Evolutionary conservation across 2,888 invertebrate genomes (phyloP).

Genomic region (Rhagonycha lutea): DNA sequence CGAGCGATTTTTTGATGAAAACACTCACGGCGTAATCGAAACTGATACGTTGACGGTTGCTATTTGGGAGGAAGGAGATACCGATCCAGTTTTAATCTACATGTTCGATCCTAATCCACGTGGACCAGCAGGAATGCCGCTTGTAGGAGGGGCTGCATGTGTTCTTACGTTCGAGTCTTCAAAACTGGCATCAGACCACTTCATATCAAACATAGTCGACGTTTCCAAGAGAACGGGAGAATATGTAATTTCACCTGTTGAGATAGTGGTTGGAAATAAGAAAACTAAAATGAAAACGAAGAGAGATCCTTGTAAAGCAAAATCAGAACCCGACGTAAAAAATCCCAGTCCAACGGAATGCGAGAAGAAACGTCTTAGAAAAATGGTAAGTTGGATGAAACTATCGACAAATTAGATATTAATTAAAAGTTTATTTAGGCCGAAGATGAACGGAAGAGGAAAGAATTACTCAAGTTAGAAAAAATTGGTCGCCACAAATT

Average conservation of each 20-base stretch:
- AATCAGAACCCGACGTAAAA: not conserved
- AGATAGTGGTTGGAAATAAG: conserved; percentile 46
- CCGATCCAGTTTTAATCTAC: conserved; percentile 60
- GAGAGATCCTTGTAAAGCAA: conserved; percentile 17
- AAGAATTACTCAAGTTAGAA: conserved; percentile 46
- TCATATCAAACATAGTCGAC: conserved; percentile 58
- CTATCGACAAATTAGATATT: not conserved
- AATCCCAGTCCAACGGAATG: conserved; percentile 27
- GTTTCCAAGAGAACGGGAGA: conserved; percentile 52
- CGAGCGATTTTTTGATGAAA: conserved; percentile 62
- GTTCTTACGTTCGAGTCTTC: conserved; percentile 59
- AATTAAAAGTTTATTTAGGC: conserved; percentile 33
- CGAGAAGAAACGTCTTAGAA: conserved; percentile 38
- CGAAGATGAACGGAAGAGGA: conserved; percentile 39
- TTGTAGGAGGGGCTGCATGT: conserved; percentile 58
- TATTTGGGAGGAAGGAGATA: conserved; percentile 57
- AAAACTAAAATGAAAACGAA: conserved; percentile 33
- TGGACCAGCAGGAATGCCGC: conserved; percentile 52
- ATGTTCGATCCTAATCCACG: conserved; percentile 63
- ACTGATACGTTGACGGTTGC: conserved; percentile 55
- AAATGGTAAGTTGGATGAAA: conserved; percentile 34
- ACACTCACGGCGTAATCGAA: conserved; percentile 61
- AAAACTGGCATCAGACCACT: conserved; percentile 58
- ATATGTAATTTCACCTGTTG: conserved; percentile 52
- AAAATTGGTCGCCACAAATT: conserved; percentile 50